These are phyloP conservation scores for Dascillus cervinus DNA, from an alignment of 2,888 invertebrate genomes.

Conservation along the genomic window DNA sequence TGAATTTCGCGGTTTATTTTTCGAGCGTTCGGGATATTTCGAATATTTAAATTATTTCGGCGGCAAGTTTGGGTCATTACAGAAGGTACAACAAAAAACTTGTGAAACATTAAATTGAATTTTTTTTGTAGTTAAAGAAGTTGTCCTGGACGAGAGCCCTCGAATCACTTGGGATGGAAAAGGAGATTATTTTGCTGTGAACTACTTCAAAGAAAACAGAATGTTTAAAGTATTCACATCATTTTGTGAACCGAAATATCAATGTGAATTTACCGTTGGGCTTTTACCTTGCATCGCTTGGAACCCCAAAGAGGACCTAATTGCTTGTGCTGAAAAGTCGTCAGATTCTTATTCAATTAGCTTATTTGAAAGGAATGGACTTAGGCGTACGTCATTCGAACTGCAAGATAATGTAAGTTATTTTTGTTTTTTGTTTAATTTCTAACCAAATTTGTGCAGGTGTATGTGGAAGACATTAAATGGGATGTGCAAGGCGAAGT, in stretches of 20 bases:
- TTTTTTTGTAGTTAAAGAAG: too few species aligned
- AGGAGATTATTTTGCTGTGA: slow-evolving; percentile 74
- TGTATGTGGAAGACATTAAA: slow-evolving; percentile 7
- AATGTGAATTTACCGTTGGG: slow-evolving; percentile 64
- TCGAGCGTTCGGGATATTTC: too few species aligned
- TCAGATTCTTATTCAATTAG: slow-evolving; percentile 63
- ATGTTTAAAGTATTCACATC: slow-evolving; percentile 71
- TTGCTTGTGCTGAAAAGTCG: slow-evolving; percentile 62
- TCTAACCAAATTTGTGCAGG: slow-evolving; percentile 5
- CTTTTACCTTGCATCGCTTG: slow-evolving; percentile 59
- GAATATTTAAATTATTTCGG: too few species aligned
- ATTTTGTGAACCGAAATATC: slow-evolving; percentile 66
- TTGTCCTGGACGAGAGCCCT: too few species aligned
- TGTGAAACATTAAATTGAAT: too few species aligned
- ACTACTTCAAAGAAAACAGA: slow-evolving; percentile 52
- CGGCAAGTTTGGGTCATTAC: too few species aligned
- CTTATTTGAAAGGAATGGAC: slow-evolving; percentile 88
- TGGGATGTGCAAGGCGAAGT: slow-evolving; percentile 15
- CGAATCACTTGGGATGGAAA: slow-evolving; percentile 82
- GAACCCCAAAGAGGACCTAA: slow-evolving; percentile 73
- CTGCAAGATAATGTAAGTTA: slow-evolving; percentile 7
- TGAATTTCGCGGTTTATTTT: too few species aligned
- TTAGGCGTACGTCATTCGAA: slow-evolving; percentile 37
- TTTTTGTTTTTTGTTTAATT: background rate
- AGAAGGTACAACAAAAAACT: too few species aligned